Evolutionary conservation across 2,113 vertebrate genomes (phyloP), one percentile per base, ranked within the genome.

Genomic region (Egretta garzetta): DNA sequence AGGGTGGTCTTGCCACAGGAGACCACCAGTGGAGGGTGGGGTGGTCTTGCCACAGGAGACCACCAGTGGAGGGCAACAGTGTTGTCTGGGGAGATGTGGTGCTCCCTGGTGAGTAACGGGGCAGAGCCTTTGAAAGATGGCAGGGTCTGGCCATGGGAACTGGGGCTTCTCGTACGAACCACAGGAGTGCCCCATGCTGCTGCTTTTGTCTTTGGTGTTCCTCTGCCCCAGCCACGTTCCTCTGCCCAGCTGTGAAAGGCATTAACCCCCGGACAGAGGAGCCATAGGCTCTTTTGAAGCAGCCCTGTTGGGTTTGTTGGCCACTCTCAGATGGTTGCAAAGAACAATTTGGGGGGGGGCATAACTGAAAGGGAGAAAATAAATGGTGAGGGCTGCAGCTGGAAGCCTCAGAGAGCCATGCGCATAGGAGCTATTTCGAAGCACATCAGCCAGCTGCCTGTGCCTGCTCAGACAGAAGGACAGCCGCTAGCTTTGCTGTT

Each of bases 151-250:
- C 47, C 15, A 7, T 11, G 73, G 71, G 62, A 85, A 14, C 9
- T 24, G 60, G 28, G 39, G 35, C 6, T 10, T 67, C n/a, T 60
- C 0, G 0, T 20, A 4, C 0, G 3, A 75, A 24, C 22, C n/a
- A 3, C 0, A 4, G 19, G 45, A 71, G 8, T 14, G 28, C 27
- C 68, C 16, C 1, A 2, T 39, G 27, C 68, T 75, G 4, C 74
- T 75, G 33, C 58, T 16, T 10, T 19, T 67, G 58, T 33, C 24
- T 68, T 79, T 5, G 4, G 9, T 30, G 19, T 52, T 86, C 62
- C 33, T 63, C 63, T 73, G 6, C 39, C 20, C 6, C 0, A 0
- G 14, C 27, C 21, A 11, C 1, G 0, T 52, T 88, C 47, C 39
- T 73, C 43, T 79, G 52, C 50, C 23, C 1, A 2, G 27, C 37